These are phyloP conservation scores for Orthonychiurus folsomi DNA, from an alignment of 2,888 invertebrate genomes.

Conservation along the genomic window DNA sequence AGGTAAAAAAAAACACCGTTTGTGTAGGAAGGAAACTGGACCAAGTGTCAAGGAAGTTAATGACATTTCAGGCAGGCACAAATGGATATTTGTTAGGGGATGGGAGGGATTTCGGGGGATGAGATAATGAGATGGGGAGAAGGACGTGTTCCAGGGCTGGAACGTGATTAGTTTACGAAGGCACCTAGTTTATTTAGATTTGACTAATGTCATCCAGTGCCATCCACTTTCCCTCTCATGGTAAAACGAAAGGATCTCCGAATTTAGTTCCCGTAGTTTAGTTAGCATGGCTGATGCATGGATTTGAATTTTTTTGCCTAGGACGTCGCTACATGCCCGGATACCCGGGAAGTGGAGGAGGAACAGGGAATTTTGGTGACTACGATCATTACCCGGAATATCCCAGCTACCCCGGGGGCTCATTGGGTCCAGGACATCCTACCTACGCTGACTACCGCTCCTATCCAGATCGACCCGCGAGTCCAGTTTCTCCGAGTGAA, in stretches of 20 bases:
- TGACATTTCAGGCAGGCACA: background rate
- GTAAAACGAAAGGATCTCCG: no score
- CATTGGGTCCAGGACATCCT: constrained; percentile 16
- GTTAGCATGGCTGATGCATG: constrained; percentile 2
- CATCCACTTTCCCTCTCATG: no score
- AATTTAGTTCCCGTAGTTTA: no score
- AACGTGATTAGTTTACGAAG: background rate
- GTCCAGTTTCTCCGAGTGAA: constrained; percentile 53
- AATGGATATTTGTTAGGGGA: background rate
- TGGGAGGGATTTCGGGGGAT: background rate
- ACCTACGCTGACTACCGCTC: constrained; percentile 40
- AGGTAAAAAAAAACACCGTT: no score
- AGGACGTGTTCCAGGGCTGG: background rate
- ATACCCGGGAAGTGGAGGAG: constrained; percentile 19
- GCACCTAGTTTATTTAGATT: background rate
- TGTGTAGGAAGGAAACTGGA: background rate
- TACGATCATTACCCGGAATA: constrained; percentile 49
- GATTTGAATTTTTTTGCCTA: constrained; percentile 8
- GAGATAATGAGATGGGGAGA: background rate
- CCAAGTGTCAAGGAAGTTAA: background rate
- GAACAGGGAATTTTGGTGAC: constrained; percentile 48
- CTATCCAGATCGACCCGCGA: constrained; percentile 45
- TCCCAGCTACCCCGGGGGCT: constrained; percentile 30
- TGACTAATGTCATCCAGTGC: background rate
- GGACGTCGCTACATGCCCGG: constrained; percentile 21